Evolutionary conservation across 2,113 vertebrate genomes (phyloP).

Genomic region (Prionailurus viverrinus): DNA sequence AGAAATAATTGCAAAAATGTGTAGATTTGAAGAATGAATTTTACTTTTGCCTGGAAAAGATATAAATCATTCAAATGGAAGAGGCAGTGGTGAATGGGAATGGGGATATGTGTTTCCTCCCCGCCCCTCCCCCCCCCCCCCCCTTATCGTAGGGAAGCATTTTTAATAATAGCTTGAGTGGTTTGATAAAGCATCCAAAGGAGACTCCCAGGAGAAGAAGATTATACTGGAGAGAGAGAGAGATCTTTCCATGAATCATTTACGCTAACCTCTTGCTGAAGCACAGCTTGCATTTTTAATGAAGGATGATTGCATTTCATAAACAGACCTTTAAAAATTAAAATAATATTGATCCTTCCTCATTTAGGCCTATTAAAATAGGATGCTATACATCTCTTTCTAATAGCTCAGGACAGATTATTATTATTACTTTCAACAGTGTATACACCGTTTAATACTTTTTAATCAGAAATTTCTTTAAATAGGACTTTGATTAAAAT

Average conservation of each 20-base stretch:
- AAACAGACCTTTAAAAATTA: conserved; percentile 94
- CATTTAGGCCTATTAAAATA: conserved; percentile 87
- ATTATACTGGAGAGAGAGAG: conserved; percentile 92
- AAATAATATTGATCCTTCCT: conserved; percentile 92
- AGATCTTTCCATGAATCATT: conserved; percentile 96
- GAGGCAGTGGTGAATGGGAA: conserved; percentile 25
- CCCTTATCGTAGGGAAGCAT: conserved; percentile 71
- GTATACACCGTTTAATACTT: conserved; percentile 38
- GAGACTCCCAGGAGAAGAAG: conserved; percentile 90
- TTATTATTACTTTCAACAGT: conserved; percentile 66
- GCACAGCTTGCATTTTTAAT: conserved; percentile 96
- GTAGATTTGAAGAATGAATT: conserved; percentile 63
- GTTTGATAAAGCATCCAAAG: conserved; percentile 87
- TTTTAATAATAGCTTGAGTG: conserved; percentile 86
- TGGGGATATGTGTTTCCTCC: neutral
- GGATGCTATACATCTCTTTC: conserved; percentile 79
- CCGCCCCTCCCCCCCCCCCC: no score
- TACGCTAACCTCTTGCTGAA: conserved; percentile 89
- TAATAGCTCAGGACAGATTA: conserved; percentile 83
- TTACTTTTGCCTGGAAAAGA: conserved; percentile 52
- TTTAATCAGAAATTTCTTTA: conserved; percentile 70
- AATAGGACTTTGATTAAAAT: conserved; percentile 69
- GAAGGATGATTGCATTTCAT: conserved; percentile 96
- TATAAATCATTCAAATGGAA: conserved; percentile 35
- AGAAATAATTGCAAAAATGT: conserved; percentile 37